Evolutionary conservation across 2,113 vertebrate species (phyloP).

Genomic region (Dipodomys spectabilis): DNA sequence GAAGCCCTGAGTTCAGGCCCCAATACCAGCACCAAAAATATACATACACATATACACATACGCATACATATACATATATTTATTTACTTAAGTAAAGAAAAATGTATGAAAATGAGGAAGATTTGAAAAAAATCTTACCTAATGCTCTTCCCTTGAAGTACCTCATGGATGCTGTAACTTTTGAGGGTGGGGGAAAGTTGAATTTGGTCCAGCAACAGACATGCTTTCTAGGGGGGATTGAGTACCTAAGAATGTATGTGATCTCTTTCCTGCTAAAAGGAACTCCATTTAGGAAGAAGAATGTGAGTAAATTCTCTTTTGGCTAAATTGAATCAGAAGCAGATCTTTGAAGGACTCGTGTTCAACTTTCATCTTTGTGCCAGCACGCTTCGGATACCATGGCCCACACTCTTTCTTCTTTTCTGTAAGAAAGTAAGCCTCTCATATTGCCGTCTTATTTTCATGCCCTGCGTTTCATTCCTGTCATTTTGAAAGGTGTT

Average conservation of each 20-base stretch:
- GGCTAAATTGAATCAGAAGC: slow-evolving; percentile 76
- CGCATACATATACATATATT: too few species aligned
- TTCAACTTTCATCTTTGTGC: slow-evolving; percentile 58
- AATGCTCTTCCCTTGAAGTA: background rate
- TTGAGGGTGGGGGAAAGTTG: slow-evolving; percentile 42
- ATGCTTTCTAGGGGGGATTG: slow-evolving; percentile 29
- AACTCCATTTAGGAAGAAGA: slow-evolving; percentile 57
- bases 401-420: slow-evolving; percentile 59
- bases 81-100: background rate
- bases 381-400: slow-evolving; percentile 7
- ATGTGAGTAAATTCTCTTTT: slow-evolving; percentile 67
- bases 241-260: slow-evolving; percentile 64
- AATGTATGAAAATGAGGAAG: background rate
- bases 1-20: too few species aligned
- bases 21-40: too few species aligned
- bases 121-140: slow-evolving; percentile 33
- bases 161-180: slow-evolving; percentile 21
- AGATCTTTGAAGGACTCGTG: slow-evolving; percentile 64
- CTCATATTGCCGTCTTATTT: slow-evolving; percentile 41
- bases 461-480: slow-evolving; percentile 9
- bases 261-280: slow-evolving; percentile 70
- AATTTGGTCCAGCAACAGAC: slow-evolving; percentile 51
- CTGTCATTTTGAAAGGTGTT: slow-evolving; percentile 27
- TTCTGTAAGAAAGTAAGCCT: slow-evolving; percentile 25
- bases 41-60: too few species aligned